These are phyloP conservation scores for Sebastes diploproa DNA, from an alignment of 2,797 vertebrate species.

Conservation along the genomic window DNA sequence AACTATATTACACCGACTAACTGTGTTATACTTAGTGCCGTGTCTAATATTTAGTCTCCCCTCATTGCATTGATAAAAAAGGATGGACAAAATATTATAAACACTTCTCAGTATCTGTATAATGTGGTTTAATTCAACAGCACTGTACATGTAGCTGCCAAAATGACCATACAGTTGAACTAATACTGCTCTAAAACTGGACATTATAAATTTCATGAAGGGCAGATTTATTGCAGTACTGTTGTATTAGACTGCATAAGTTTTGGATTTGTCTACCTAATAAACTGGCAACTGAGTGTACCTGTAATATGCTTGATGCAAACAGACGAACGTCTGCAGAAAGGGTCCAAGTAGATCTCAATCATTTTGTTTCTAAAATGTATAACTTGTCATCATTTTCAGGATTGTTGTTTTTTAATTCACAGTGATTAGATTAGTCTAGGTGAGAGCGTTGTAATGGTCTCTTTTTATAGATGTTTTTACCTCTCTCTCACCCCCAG, in stretches of 20 bases:
- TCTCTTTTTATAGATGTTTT: background rate
- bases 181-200: background rate
- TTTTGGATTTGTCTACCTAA: background rate
- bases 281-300: background rate
- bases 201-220: background rate
- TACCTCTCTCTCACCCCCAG: conserved; percentile 66
- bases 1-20: background rate
- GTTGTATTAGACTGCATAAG: background rate
- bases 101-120: background rate
- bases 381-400: background rate
- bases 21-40: background rate
- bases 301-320: background rate
- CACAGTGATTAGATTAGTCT: background rate
- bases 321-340: background rate
- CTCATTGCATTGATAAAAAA: background rate
- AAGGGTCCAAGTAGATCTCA: background rate
- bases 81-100: background rate
- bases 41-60: background rate
- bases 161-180: background rate
- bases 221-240: background rate
- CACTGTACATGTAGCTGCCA: background rate
- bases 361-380: background rate
- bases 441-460: background rate
- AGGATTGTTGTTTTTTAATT: background rate
- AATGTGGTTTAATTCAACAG: background rate